Evolutionary conservation across 2,113 vertebrate genomes (phyloP), one percentile per base, ranked within the genome.

Genomic region (Amphiprion ocellaris): DNA sequence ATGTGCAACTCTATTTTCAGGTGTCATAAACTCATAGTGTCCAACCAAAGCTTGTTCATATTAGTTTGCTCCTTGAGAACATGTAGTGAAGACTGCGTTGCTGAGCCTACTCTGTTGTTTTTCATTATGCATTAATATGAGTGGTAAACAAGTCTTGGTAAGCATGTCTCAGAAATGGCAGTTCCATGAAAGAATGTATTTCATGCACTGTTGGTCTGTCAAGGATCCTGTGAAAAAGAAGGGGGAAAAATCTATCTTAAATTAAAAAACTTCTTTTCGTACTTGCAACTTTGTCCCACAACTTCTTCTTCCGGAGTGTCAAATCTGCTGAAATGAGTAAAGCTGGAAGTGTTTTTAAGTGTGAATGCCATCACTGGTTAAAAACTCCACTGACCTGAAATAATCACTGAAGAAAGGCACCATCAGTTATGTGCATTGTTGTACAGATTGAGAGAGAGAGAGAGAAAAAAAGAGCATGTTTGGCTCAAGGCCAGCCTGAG

Each of bases 371-470:
- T 52, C 37, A 19, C 26, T 44, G 44, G 54, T 85, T 82, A 79
- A 64, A 67, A 70, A 77, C 69, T 72, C 73, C 72, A 76, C 79
- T 82, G 69, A 84, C 80, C 75, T 81, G 79, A 76, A 33, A 74
- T 85, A 76, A 87, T 86, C 23, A 55, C 55, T 69, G 24, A 23
- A 82, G 46, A 82, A 69, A 66, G 12, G 47, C 49, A 21, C 16
- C 21, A 54, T 46, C 17, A 59, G 30, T 47, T 24, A 0, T 76
- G n/a, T 58, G 41, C 10, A 49, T n/a, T 73, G 66, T 63, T 69
- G 37, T 37, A 54, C 67, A 60, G 53, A 60, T 52, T 58, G 41
- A 5, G 17, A 7, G 41, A 44, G 12, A 44, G 41, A 11, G 10
- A 12, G 19, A 52, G 52, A 63, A 66, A 46, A 54, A 74, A 75